Percentiles rank a stretch among this genome's conserved stretches.
Conservation (phyloP, 2,797 vertebrate genomes). For the Mycteria americana region DNA sequence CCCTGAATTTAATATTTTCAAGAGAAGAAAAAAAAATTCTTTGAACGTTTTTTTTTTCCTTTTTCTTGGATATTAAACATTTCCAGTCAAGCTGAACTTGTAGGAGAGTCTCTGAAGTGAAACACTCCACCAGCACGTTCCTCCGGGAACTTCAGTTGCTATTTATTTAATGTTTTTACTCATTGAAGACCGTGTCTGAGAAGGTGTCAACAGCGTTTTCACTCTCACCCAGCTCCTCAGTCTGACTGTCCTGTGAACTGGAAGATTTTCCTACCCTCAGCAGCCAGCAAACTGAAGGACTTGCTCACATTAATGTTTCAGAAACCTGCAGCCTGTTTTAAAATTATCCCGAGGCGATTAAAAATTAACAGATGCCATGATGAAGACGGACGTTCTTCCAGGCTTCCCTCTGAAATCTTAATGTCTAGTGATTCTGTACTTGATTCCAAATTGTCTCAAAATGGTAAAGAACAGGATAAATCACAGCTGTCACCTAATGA, state of each 20-base stretch:
- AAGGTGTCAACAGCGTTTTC: not conserved
- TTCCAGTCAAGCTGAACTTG: not conserved
- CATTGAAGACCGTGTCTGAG: not conserved
- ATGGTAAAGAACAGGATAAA: not conserved
- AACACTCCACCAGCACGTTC: not conserved
- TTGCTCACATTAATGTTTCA: slow-evolving; percentile 23
- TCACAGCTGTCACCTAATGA: not conserved
- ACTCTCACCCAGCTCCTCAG: not conserved
- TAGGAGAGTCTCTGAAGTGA: slow-evolving; percentile 2
- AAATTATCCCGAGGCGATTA: not conserved
- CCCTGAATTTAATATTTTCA: slow-evolving; percentile 2
- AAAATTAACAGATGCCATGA: slow-evolving; percentile 8
- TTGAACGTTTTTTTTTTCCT: not conserved
- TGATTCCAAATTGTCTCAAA: not conserved
- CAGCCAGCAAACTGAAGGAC: not conserved
- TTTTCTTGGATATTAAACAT: slow-evolving; percentile 3
- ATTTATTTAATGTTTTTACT: slow-evolving; percentile 9
- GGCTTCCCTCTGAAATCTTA: slow-evolving; percentile 21
- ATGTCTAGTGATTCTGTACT: not conserved
- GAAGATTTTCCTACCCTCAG: not conserved
- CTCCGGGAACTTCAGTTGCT: not conserved
- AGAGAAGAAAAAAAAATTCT: not conserved
- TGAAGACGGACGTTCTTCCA: not conserved
- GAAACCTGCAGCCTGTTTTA: slow-evolving; percentile 35
- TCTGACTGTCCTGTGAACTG: not conserved